A percentile compares a stretch with the other conserved stretches of the same genome.
phyloP scores from a whole-genome alignment of 2,888 invertebrate genomes.

The Parnassius mnemosyne region DNA sequence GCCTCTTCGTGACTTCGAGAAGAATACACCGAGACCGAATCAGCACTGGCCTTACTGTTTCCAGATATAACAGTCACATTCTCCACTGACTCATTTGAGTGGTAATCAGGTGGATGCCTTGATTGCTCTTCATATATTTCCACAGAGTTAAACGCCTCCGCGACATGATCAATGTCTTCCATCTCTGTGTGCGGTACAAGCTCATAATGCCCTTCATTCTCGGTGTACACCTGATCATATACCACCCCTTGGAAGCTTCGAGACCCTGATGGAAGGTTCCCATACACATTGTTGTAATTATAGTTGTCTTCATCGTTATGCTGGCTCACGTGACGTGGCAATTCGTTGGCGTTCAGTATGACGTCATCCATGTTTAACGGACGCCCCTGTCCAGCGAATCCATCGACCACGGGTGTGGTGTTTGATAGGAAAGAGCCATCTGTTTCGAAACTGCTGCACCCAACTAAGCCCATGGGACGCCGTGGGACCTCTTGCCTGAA shows the following conservation, averaged over 20 bases:
- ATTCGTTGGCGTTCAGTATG: constrained; percentile 60
- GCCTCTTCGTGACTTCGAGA: constrained; percentile 79
- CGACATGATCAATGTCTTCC: constrained; percentile 55
- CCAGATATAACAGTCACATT: constrained; percentile 76
- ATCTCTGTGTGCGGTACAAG: constrained; percentile 58
- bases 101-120: constrained; percentile 50
- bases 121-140: constrained; percentile 69
- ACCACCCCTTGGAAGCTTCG: constrained; percentile 57
- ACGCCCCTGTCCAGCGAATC: constrained; percentile 72
- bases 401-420: constrained; percentile 75
- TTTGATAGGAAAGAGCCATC: constrained; percentile 73
- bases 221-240: constrained; percentile 71
- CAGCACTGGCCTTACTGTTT: constrained; percentile 65
- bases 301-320: constrained; percentile 70
- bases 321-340: constrained; percentile 55
- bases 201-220: constrained; percentile 70
- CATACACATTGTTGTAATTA: constrained; percentile 70
- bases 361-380: constrained; percentile 71
- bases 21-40: constrained; percentile 81
- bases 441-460: constrained; percentile 67
- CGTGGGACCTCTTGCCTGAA: constrained; percentile 61
- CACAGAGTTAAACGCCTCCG: constrained; percentile 65
- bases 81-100: constrained; percentile 75
- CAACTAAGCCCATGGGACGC: constrained; percentile 64
- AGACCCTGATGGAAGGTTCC: constrained; percentile 59